Percentiles rank a stretch among this genome's conserved stretches.
phyloP scores from a whole-genome alignment of 2,113 vertebrate genomes.

The Callithrix jacchus region DNA sequence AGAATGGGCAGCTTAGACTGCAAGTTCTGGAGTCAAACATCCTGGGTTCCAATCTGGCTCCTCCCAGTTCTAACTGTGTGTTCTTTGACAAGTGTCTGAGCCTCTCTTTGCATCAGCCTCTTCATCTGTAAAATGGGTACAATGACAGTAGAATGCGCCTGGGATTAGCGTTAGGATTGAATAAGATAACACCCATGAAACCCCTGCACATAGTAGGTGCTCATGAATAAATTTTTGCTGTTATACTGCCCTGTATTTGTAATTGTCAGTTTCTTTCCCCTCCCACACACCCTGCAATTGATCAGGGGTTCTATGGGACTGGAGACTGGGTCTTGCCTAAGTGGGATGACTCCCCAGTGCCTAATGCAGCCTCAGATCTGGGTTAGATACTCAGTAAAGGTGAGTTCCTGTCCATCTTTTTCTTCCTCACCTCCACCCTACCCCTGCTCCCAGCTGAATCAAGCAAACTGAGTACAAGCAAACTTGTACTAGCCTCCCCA shows the following conservation, averaged over 20 bases:
- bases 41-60: background rate
- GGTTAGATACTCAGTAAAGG: too few species aligned
- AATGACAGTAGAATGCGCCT: background rate
- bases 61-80: background rate
- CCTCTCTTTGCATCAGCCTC: background rate
- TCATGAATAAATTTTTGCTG: background rate
- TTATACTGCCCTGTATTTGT: background rate
- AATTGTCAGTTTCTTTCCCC: background rate
- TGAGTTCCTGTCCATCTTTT: background rate
- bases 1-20: background rate
- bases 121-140: background rate
- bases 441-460: background rate
- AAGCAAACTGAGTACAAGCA: background rate
- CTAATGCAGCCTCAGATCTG: background rate
- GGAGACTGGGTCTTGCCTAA: background rate
- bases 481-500: background rate
- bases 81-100: background rate
- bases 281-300: background rate
- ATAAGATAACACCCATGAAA: rapidly evolving
- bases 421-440: background rate
- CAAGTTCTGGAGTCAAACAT: background rate
- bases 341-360: too few species aligned
- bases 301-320: background rate
- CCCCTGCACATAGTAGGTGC: background rate
- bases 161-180: background rate